Percentiles rank a stretch among this genome's conserved stretches.
These are phyloP conservation scores for Nyctereutes procyonoides DNA, from an alignment of 2,113 vertebrate species.

Conservation along the genomic window DNA sequence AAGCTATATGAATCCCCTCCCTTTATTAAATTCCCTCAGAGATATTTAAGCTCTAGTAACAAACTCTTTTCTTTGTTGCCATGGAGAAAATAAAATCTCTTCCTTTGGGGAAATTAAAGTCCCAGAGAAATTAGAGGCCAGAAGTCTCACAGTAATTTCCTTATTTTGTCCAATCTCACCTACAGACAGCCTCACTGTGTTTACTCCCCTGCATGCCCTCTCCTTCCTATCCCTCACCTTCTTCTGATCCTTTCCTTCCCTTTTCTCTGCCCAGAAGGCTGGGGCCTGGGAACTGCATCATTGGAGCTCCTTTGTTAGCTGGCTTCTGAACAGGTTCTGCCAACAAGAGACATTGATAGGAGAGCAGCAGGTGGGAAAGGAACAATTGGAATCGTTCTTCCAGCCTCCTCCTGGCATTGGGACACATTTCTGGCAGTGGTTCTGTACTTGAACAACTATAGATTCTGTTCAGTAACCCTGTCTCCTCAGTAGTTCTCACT, in stretches of 20 bases:
- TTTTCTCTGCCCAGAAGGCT: background rate
- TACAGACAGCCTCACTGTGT: background rate
- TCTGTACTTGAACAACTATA: background rate
- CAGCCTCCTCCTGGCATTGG: background rate
- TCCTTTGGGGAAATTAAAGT: slow-evolving; percentile 51
- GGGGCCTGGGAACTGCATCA: background rate
- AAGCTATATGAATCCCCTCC: background rate
- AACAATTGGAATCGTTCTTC: background rate
- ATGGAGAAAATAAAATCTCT: slow-evolving; percentile 44
- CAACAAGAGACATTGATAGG: background rate
- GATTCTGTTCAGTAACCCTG: background rate
- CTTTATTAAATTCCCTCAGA: slow-evolving; percentile 1
- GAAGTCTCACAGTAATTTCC: slow-evolving; percentile 3
- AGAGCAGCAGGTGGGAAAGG: background rate
- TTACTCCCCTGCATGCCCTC: background rate
- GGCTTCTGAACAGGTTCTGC: background rate
- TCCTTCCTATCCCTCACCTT: background rate
- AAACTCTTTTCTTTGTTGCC: slow-evolving; percentile 23
- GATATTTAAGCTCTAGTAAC: background rate
- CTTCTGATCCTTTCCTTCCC: background rate
- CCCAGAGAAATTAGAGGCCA: background rate
- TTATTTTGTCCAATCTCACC: background rate
- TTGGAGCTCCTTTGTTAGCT: background rate
- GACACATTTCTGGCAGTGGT: background rate
- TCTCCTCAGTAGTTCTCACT: background rate